Conservation (phyloP, 2,797 vertebrate genomes). For the Microchirus variegatus region DNA sequence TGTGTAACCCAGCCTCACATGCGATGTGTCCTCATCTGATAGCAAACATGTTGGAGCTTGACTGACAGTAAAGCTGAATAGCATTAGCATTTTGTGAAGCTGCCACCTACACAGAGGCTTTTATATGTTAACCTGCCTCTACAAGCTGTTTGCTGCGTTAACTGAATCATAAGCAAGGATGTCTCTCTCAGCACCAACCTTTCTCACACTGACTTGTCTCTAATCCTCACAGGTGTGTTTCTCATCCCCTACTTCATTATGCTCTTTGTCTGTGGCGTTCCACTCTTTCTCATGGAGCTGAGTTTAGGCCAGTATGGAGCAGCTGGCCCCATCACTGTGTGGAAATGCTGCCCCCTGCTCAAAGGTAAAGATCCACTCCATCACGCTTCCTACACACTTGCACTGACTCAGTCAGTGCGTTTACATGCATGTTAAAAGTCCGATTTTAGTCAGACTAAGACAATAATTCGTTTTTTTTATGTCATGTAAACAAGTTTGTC, state of each 20-base stretch:
- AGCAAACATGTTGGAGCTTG: conserved; percentile 40
- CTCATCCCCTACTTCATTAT: conserved; percentile 89
- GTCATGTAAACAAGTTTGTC: no score
- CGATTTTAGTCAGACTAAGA: no score
- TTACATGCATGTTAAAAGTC: no score
- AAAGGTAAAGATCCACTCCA: conserved; percentile 77
- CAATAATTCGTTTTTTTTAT: no score
- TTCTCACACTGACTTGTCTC: conserved; percentile 9
- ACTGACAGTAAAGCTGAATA: conserved; percentile 9
- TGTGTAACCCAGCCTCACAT: not conserved
- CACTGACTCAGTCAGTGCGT: not conserved
- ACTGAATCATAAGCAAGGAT: not conserved
- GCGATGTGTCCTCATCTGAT: conserved; percentile 13
- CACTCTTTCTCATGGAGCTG: conserved; percentile 90
- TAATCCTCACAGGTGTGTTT: conserved; percentile 81
- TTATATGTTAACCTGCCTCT: conserved; percentile 27
- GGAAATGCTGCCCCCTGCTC: conserved; percentile 89
- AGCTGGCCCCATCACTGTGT: conserved; percentile 84
- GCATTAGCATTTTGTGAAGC: no score
- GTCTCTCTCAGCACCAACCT: not conserved
- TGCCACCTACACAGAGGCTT: not conserved
- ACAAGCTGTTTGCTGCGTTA: conserved; percentile 6
- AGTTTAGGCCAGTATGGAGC: conserved; percentile 88
- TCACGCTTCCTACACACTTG: not conserved
- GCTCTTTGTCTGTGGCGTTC: conserved; percentile 84